Evolutionary conservation across 2,888 invertebrate species (phyloP).

Genomic region (Graphium colonna): DNA sequence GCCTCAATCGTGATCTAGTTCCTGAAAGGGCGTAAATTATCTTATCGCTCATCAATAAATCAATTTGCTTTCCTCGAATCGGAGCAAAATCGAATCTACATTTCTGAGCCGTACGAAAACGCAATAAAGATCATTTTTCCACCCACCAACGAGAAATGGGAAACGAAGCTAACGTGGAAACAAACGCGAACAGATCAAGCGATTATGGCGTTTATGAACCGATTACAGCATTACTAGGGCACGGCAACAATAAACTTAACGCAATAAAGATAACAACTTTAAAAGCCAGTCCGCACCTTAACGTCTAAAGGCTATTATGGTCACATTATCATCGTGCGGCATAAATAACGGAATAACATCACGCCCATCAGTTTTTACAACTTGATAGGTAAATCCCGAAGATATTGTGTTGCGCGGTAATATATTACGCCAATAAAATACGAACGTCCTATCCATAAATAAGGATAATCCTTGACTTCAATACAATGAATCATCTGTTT

Average conservation of each 20-base stretch:
- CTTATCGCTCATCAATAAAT: slow-evolving; percentile 18
- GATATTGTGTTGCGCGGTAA: neutral
- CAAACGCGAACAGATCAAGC: slow-evolving; percentile 13
- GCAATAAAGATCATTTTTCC: slow-evolving; percentile 10
- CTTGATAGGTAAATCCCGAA: slow-evolving; percentile 3
- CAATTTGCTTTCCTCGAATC: slow-evolving; percentile 9
- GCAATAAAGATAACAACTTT: slow-evolving; percentile 14
- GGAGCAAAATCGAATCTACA: neutral
- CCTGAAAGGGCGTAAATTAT: slow-evolving; percentile 12
- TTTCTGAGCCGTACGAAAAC: neutral
- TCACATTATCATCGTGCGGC: slow-evolving; percentile 1
- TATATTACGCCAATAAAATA: slow-evolving; percentile 7
- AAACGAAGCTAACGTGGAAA: neutral
- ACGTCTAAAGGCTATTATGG: neutral
- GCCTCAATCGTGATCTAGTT: slow-evolving; percentile 8
- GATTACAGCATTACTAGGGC: neutral
- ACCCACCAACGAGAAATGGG: neutral
- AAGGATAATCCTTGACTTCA: no score
- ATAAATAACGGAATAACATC: slow-evolving; percentile 13
- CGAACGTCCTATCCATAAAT: neutral
- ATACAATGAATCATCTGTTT: no score
- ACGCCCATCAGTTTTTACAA: slow-evolving; percentile 4
- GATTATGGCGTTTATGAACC: slow-evolving; percentile 10
- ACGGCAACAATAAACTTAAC: slow-evolving; percentile 2
- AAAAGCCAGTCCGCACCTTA: slow-evolving; percentile 11